A percentile compares a stretch with the other conserved stretches of the same genome.
phyloP scores from a whole-genome alignment of 1,140 invertebrate species.

The Cotesia typhae region DNA sequence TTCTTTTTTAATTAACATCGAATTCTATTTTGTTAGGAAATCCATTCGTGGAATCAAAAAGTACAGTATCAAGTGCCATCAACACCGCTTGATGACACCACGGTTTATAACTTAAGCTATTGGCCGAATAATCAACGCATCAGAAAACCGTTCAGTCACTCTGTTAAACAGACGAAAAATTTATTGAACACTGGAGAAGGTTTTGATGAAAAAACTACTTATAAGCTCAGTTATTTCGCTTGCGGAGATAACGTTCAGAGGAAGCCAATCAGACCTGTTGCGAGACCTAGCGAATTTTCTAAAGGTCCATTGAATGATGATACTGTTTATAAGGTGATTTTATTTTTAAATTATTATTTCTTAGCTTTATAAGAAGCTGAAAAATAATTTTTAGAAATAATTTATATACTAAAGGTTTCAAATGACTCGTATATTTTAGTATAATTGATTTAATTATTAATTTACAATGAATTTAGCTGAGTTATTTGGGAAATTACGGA shows the following conservation, averaged over 20 bases:
- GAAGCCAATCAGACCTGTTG: slow-evolving; percentile 43
- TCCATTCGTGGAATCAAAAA: slow-evolving; percentile 44
- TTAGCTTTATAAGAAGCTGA: neutral
- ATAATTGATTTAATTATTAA: neutral
- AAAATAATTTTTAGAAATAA: neutral
- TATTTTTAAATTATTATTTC: neutral
- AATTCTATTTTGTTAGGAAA: slow-evolving; percentile 43
- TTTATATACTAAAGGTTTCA: too few species aligned
- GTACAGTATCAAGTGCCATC: slow-evolving; percentile 54
- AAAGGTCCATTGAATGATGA: slow-evolving; percentile 53
- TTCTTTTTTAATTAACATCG: neutral
- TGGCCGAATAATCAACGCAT: slow-evolving; percentile 54
- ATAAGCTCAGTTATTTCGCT: slow-evolving; percentile 59
- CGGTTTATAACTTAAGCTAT: slow-evolving; percentile 69
- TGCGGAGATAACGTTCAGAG: slow-evolving; percentile 46
- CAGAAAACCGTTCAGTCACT: slow-evolving; percentile 40
- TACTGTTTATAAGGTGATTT: slow-evolving; percentile 53
- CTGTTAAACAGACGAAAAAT: slow-evolving; percentile 43
- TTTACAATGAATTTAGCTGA: slow-evolving; percentile 48
- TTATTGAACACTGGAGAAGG: slow-evolving; percentile 50
- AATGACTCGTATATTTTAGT: too few species aligned
- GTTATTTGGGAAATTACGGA: slow-evolving; percentile 60
- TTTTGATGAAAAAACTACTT: slow-evolving; percentile 59
- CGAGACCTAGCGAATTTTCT: slow-evolving; percentile 45
- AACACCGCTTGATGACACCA: slow-evolving; percentile 62